Percentiles rank a stretch among this genome's conserved stretches.
These are phyloP conservation scores for Herminia tarsipennalis DNA, from an alignment of 2,888 invertebrate genomes.

Conservation along the genomic window DNA sequence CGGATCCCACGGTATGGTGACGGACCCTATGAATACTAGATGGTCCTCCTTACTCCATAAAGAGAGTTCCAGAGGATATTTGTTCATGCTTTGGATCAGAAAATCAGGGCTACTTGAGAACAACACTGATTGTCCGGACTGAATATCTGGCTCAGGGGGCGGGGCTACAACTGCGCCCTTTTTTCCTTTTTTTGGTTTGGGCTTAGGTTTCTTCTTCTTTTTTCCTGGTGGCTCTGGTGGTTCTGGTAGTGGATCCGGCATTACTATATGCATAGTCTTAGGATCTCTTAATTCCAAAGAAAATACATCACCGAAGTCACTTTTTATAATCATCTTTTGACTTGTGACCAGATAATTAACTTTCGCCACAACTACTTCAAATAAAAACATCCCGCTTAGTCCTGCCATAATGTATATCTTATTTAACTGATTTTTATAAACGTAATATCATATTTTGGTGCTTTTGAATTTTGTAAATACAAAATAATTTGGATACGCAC, in stretches of 20 bases:
- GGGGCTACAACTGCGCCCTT: conserved; percentile 53
- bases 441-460: conserved; percentile 2
- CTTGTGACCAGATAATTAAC: conserved; percentile 67
- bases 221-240: conserved; percentile 72
- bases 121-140: conserved; percentile 76
- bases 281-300: conserved; percentile 78
- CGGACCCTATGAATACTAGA: conserved; percentile 66
- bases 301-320: conserved; percentile 77
- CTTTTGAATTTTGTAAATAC: no score
- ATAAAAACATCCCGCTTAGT: conserved; percentile 73
- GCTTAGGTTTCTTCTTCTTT: conserved; percentile 56
- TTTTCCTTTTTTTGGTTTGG: conserved; percentile 55
- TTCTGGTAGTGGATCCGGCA: conserved; percentile 74
- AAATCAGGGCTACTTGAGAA: conserved; percentile 73
- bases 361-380: conserved; percentile 75
- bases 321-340: conserved; percentile 65
- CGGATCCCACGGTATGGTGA: conserved; percentile 71
- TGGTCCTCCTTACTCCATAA: conserved; percentile 78
- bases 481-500: no score
- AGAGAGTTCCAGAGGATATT: conserved; percentile 67
- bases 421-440: conserved; percentile 8
- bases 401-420: conserved; percentile 61
- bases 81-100: conserved; percentile 71
- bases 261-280: conserved; percentile 75
- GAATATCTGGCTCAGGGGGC: conserved; percentile 74